Evolutionary conservation across 2,113 vertebrate genomes (phyloP).

Genomic region (Mesembrinibis cayennensis): DNA sequence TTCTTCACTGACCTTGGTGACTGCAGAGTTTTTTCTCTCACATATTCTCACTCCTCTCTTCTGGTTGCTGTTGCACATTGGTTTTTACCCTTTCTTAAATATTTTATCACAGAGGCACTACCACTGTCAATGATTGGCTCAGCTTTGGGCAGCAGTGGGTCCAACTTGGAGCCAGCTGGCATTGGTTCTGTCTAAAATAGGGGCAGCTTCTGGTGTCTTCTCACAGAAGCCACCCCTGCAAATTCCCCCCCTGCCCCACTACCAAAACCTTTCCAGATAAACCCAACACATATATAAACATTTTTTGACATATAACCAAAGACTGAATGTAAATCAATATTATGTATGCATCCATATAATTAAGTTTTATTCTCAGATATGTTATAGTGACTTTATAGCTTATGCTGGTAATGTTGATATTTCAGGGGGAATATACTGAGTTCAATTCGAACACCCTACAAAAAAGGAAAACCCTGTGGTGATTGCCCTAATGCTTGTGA

Average conservation of each 20-base stretch:
- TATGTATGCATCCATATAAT: too few relatives aligned
- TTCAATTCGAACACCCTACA: conserved; percentile 60
- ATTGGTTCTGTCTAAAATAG: background rate
- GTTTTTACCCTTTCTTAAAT: background rate
- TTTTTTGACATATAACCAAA: background rate
- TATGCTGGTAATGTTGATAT: conserved; percentile 7
- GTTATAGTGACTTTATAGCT: background rate
- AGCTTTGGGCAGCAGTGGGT: background rate
- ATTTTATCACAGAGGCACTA: background rate
- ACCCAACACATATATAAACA: background rate
- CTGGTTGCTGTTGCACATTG: background rate
- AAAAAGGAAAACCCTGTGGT: conserved; percentile 57
- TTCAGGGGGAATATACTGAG: conserved; percentile 63
- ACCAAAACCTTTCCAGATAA: background rate
- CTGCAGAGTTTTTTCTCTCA: background rate
- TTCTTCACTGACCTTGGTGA: background rate
- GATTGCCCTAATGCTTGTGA: conserved; percentile 69
- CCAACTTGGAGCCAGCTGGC: background rate
- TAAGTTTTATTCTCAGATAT: background rate
- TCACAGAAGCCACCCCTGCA: background rate
- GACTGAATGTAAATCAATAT: background rate
- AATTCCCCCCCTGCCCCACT: accelerated
- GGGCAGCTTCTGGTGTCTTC: background rate
- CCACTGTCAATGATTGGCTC: background rate
- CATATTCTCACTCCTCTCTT: background rate